phyloP scores from a whole-genome alignment of 2,888 invertebrate species.

The Altica lythri region DNA sequence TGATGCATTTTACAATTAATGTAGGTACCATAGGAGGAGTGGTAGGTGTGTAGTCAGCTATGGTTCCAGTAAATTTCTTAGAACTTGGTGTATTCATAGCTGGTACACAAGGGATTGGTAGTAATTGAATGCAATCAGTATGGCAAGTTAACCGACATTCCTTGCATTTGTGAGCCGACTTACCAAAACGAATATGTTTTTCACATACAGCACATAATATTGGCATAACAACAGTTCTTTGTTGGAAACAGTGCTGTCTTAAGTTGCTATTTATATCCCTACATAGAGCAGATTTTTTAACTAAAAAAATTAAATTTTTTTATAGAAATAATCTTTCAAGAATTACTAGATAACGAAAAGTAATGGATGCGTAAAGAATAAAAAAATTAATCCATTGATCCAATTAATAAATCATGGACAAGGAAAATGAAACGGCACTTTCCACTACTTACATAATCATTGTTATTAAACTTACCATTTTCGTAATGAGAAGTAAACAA shows the following conservation, averaged over 20 bases:
- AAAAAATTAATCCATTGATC: too few relatives aligned
- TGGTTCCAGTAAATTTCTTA: conserved; percentile 65
- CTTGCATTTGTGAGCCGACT: conserved; percentile 79
- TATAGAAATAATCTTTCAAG: too few relatives aligned
- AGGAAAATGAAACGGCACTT: too few relatives aligned
- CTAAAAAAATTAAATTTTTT: too few relatives aligned
- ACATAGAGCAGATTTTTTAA: too few relatives aligned
- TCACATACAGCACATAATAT: conserved; percentile 80
- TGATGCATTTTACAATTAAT: conserved; percentile 90
- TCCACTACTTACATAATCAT: too few relatives aligned
- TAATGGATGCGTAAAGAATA: too few relatives aligned
- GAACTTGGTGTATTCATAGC: conserved; percentile 68
- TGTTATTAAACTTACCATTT: too few relatives aligned
- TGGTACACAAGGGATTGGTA: conserved; percentile 88
- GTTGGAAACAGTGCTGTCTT: conserved; percentile 69
- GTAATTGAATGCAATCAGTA: conserved; percentile 78
- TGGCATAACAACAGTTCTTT: conserved; percentile 77
- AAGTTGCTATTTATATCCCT: conserved; percentile 30
- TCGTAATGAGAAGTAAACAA: too few relatives aligned
- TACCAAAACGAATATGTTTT: conserved; percentile 80
- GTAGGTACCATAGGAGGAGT: conserved; percentile 93
- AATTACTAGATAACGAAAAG: too few relatives aligned
- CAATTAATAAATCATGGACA: too few relatives aligned
- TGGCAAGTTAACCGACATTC: conserved; percentile 86
- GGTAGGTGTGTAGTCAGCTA: conserved; percentile 85